Base-by-base conservation (phyloP, 2,888 invertebrate genomes). In the Serrognathus titanus region DNA sequence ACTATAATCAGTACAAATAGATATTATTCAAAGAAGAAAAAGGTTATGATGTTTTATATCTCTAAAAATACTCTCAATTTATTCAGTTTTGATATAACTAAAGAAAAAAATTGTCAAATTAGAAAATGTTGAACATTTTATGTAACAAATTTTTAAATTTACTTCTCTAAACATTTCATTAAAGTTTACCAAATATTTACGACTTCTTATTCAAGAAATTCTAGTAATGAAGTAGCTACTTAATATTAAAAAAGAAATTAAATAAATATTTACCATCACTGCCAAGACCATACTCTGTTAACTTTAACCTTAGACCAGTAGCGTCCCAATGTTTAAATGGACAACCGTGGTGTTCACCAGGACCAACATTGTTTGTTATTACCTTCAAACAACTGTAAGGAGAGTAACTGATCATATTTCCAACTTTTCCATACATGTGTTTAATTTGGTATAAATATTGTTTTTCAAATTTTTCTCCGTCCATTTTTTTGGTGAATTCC, bases 351-450 rank as follows among this genome's bases (percentile, higher is more conserved):
- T 86, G 85, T 67, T 95, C 94, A 2, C 90, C 92, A 2, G 90
- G 83, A 0, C 90, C 91, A 2, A 87, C 84, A 67, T 78, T 81
- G 0, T 83, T 82, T 69, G 82, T 88, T 56, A 99, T 97, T 60
- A 99, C 91, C 78, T 90, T 94, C 68, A 90, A 80, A 76, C 99
- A 99, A 68, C 93, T 93, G 69, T 90, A 91, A 0, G 98, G 94
- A 0, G 92, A 86, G 72, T 94, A 97, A 73, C 92, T 90, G 2
- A 85, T 85, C 74, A 91, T 87, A 66, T 89, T 92, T 1, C 99
- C 99, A 73, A 94, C 97, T 79, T 95, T 93, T 20, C 99, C 99
- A 80, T 93, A 99, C 73, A 89, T 90, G 77, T 97, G 96, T 16
- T 94, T 86, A 51, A 99, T 87, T 71, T 85, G 86, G 75, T 99